These are phyloP conservation scores for Drosophila seguyi DNA, from an alignment of 1,140 invertebrate species.

Conservation along the genomic window DNA sequence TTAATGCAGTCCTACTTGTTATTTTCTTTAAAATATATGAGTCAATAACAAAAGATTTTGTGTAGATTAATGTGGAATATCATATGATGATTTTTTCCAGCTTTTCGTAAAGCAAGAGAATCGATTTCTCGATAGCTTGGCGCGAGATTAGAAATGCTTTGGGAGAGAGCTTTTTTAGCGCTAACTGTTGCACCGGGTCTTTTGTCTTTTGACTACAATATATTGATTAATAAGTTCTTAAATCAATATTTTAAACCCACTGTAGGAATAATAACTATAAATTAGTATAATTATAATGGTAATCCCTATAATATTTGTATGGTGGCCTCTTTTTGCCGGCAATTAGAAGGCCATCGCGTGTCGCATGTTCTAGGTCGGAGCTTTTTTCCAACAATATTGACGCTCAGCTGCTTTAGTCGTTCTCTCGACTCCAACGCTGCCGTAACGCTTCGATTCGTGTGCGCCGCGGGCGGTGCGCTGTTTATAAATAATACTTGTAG, in stretches of 20 bases:
- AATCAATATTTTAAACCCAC: not conserved
- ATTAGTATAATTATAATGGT: not conserved
- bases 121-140: not conserved
- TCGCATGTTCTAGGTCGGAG: slow-evolving; percentile 18
- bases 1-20: not conserved
- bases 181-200: not conserved
- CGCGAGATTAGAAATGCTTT: not conserved
- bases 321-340: slow-evolving; percentile 13
- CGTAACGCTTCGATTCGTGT: slow-evolving; percentile 6
- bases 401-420: slow-evolving; percentile 25
- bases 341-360: slow-evolving; percentile 1
- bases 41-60: not conserved
- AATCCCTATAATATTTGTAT: not conserved
- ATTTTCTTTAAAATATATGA: not conserved
- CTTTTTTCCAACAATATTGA: slow-evolving; percentile 27
- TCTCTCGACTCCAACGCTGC: slow-evolving; percentile 24
- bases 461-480: slow-evolving; percentile 27
- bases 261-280: not conserved
- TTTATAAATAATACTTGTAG: slow-evolving; percentile 17
- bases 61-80: not conserved
- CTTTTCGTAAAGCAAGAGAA: not conserved
- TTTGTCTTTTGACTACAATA: too few species aligned
- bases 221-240: not conserved
- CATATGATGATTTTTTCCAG: not conserved
- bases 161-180: slow-evolving; percentile 1